Evolutionary conservation across 2,797 vertebrate species (phyloP).

Genomic region (Anguilla pacifica): DNA sequence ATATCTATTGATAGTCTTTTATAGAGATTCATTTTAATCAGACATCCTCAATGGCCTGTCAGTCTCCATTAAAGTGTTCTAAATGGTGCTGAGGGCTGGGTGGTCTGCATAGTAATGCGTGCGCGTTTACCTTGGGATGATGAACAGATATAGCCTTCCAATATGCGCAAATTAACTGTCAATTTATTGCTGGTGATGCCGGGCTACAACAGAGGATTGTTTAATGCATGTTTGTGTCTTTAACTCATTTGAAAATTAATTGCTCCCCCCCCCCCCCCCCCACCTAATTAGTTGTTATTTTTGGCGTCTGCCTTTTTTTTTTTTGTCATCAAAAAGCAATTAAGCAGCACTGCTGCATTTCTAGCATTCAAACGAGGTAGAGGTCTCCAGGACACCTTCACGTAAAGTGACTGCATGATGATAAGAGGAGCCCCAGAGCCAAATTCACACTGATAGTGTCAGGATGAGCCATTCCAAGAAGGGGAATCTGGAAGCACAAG

Average conservation of each 20-base stretch:
- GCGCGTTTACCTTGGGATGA: constrained; percentile 36
- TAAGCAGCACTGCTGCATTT: neutral
- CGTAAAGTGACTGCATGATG: neutral
- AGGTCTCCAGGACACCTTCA: neutral
- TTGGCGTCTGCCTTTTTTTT: constrained; percentile 22
- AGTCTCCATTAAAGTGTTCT: constrained; percentile 17
- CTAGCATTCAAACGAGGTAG: neutral
- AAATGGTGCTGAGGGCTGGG: constrained; percentile 29
- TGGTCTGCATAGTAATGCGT: constrained; percentile 27
- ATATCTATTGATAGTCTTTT: neutral
- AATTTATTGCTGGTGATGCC: constrained; percentile 47
- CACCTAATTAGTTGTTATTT: constrained; percentile 32
- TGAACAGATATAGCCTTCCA: constrained; percentile 43
- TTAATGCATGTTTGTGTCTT: constrained; percentile 34
- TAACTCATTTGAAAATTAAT: constrained; percentile 41
- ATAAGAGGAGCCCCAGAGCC: no score
- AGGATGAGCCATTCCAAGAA: neutral
- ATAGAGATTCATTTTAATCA: constrained; percentile 8
- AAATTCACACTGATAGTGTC: neutral
- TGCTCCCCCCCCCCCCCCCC: neutral
- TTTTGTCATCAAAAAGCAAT: neutral
- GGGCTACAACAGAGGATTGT: constrained; percentile 32
- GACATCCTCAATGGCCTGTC: constrained; percentile 8
- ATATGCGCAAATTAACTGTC: constrained; percentile 48
- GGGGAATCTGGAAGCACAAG: neutral